A percentile compares a stretch with the other conserved stretches of the same genome.
Conservation (phyloP, 2,888 invertebrate genomes). For the Pristionchus mayeri region DNA sequence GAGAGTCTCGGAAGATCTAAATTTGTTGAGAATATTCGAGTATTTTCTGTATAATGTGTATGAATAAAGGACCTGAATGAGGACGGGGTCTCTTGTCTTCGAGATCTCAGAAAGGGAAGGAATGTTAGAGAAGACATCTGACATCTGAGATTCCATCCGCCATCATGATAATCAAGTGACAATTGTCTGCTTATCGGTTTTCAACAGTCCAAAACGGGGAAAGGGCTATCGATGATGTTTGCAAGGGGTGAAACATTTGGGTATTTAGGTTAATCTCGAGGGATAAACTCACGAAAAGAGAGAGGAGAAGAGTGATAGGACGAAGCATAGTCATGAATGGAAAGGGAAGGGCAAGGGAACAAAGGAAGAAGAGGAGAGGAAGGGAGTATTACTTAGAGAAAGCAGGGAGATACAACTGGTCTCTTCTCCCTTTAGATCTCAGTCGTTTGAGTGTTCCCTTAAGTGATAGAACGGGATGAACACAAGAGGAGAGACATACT, state of each 20-base stretch:
- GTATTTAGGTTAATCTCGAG: constrained; percentile 20
- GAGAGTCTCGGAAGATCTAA: constrained; percentile 31
- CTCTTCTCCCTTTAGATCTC: constrained; percentile 10
- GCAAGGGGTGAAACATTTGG: constrained; percentile 8
- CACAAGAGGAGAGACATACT: background rate
- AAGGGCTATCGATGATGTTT: background rate
- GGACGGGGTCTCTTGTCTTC: constrained; percentile 20
- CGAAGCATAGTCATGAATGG: constrained; percentile 24
- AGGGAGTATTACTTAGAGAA: constrained; percentile 16
- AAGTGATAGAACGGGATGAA: background rate
- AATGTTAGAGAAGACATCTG: constrained; percentile 4
- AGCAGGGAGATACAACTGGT: constrained; percentile 32
- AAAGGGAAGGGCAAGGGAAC: constrained; percentile 33
- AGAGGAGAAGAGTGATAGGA: constrained; percentile 13
- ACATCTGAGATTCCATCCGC: too few species aligned
- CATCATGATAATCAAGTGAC: background rate
- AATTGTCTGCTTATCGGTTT: background rate
- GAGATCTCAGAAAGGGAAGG: constrained; percentile 27
- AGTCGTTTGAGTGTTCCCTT: constrained; percentile 15
- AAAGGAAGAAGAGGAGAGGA: background rate
- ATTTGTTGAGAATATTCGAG: background rate
- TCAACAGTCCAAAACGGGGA: constrained; percentile 2
- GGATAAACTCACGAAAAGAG: constrained; percentile 27
- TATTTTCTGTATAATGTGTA: too few species aligned
- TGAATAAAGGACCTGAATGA: constrained; percentile 45